phyloP scores from a whole-genome alignment of 1,140 invertebrate species.

The Andricus grossulariae region DNA sequence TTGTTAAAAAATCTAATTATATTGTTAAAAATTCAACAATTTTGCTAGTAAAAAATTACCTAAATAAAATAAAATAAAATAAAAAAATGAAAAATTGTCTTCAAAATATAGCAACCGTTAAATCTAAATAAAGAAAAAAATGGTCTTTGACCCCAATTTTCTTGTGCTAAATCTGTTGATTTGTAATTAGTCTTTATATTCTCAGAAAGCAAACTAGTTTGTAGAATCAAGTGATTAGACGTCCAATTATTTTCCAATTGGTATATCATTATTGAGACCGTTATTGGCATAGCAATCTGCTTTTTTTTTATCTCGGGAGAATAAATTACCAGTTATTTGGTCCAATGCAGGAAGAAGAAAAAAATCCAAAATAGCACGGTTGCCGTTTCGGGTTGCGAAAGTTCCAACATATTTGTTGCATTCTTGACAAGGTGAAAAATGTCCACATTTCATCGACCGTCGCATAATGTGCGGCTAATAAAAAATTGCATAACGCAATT shows the following conservation, averaged over 20 bases:
- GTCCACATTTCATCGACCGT: constrained; percentile 36
- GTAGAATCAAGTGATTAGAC: constrained; percentile 19
- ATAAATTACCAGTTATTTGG: constrained; percentile 1
- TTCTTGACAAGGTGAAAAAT: constrained; percentile 35
- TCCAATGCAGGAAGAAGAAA: not conserved
- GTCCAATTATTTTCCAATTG: not conserved
- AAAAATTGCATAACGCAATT: constrained; percentile 32
- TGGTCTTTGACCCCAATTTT: not conserved
- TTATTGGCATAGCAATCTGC: constrained; percentile 1
- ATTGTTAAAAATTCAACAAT: too few species aligned
- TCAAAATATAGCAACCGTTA: too few species aligned
- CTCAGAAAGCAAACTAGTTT: constrained; percentile 11
- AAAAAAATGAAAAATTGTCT: too few species aligned
- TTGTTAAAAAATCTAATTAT: too few species aligned
- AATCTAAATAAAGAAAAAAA: too few species aligned
- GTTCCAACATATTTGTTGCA: constrained; percentile 1
- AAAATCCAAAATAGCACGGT: constrained; percentile 13
- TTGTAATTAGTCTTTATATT: not conserved
- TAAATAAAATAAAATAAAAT: too few species aligned
- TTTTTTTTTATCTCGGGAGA: not conserved
- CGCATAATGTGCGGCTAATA: constrained; percentile 25
- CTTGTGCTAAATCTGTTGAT: not conserved
- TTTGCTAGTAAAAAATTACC: too few species aligned
- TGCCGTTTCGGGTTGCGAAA: not conserved
- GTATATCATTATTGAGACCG: constrained; percentile 10